Percentiles rank a stretch among this genome's conserved stretches.
These are phyloP conservation scores for Eupleurogrammus muticus DNA, from an alignment of 2,797 vertebrate species.

Conservation along the genomic window DNA sequence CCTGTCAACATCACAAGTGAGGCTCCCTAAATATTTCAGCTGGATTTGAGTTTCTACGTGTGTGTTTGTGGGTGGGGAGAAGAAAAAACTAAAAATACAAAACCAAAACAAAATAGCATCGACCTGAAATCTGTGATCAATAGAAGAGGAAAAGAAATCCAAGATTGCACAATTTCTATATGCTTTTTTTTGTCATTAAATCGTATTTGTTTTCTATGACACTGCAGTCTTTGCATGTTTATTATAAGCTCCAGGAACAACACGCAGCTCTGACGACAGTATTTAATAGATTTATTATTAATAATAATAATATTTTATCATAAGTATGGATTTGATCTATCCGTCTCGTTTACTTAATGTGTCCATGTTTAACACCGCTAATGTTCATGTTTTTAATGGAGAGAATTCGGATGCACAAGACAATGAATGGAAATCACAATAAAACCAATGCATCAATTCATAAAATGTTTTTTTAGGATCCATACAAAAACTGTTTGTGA, in stretches of 20 bases:
- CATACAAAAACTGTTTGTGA: slow-evolving; percentile 33
- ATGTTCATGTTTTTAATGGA: slow-evolving; percentile 36
- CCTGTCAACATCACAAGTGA: slow-evolving; percentile 9
- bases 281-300: not conserved
- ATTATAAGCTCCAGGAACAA: slow-evolving; percentile 39
- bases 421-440: not conserved
- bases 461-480: slow-evolving; percentile 32
- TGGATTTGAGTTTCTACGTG: slow-evolving; percentile 69
- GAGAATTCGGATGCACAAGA: slow-evolving; percentile 32
- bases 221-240: slow-evolving; percentile 66
- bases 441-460: slow-evolving; percentile 28
- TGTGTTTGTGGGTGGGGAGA: not conserved
- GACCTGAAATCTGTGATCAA: slow-evolving; percentile 85
- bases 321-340: slow-evolving; percentile 61
- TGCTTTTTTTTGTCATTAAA: slow-evolving; percentile 87
- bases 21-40: slow-evolving; percentile 47
- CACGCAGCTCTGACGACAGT: slow-evolving; percentile 15
- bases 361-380: slow-evolving; percentile 57
- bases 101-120: slow-evolving; percentile 76
- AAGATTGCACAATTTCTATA: slow-evolving; percentile 87
- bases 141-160: slow-evolving; percentile 70
- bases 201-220: slow-evolving; percentile 82
- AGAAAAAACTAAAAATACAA: slow-evolving; percentile 40
- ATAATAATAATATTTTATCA: slow-evolving; percentile 4
- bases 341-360: slow-evolving; percentile 52